Evolutionary conservation across 2,797 vertebrate genomes (phyloP).

Genomic region (Hyperoplus lanceolatus): DNA sequence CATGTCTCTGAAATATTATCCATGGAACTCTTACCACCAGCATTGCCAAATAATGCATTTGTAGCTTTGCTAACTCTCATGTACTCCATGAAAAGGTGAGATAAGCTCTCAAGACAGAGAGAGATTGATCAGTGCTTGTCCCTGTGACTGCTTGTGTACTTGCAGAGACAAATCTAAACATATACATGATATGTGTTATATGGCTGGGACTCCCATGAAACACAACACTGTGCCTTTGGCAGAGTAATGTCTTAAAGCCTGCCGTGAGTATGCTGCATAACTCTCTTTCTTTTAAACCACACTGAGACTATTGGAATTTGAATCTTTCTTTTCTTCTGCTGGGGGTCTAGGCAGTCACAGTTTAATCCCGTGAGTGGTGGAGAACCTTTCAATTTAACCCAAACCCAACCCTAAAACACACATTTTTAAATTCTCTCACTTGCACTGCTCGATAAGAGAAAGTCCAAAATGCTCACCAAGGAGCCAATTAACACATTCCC

Average conservation of each 20-base stretch:
- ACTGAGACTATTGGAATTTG: constrained; percentile 53
- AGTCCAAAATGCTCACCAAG: background rate
- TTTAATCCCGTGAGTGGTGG: constrained; percentile 42
- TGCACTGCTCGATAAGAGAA: constrained; percentile 23
- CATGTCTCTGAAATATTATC: constrained; percentile 19
- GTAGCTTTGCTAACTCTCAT: background rate
- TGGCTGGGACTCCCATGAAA: constrained; percentile 1
- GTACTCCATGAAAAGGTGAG: constrained; percentile 5
- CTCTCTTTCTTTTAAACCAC: constrained; percentile 18
- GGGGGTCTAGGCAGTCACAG: constrained; percentile 11
- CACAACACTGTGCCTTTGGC: background rate
- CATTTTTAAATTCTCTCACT: constrained; percentile 35
- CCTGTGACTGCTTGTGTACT: background rate
- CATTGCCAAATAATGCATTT: constrained; percentile 4
- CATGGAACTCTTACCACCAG: background rate
- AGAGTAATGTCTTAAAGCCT: constrained; percentile 12
- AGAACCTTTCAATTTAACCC: constrained; percentile 28
- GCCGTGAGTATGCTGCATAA: constrained; percentile 7
- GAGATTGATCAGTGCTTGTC: constrained; percentile 2
- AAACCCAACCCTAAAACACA: background rate
- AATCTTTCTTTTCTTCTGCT: constrained; percentile 18
- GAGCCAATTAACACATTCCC: constrained; percentile 1
- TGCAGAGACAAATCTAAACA: constrained; percentile 17
- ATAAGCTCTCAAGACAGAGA: background rate
- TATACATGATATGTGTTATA: constrained; percentile 21